These are phyloP conservation scores for Rana temporaria DNA, from an alignment of 2,113 vertebrate genomes.

Conservation along the genomic window DNA sequence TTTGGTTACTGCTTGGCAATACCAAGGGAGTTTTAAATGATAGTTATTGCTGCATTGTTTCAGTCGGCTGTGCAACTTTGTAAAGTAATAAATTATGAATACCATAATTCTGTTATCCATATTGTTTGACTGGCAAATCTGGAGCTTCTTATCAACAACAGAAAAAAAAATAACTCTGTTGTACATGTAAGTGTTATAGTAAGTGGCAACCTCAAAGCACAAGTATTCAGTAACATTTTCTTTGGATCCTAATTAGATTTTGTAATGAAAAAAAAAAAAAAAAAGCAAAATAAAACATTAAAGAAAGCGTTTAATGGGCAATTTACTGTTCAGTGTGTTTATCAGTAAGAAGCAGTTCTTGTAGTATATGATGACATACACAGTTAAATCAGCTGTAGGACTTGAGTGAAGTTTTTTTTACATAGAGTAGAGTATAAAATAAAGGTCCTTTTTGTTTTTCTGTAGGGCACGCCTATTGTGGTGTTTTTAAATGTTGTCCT, in stretches of 20 bases:
- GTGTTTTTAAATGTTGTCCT: background rate
- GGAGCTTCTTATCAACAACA: too few species aligned
- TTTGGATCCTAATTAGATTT: slow-evolving; percentile 65
- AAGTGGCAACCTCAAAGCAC: slow-evolving; percentile 1
- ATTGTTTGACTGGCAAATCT: too few species aligned
- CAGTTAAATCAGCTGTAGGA: slow-evolving; percentile 73
- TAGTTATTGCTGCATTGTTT: too few species aligned
- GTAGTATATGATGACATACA: slow-evolving; percentile 67
- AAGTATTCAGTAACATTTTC: slow-evolving; percentile 13
- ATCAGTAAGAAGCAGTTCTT: slow-evolving; percentile 73
- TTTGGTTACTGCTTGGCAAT: too few species aligned
- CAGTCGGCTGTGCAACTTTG: background rate
- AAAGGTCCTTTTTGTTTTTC: background rate
- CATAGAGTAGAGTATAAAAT: too few species aligned
- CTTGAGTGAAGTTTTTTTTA: slow-evolving; percentile 66
- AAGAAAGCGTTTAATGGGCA: slow-evolving; percentile 69
- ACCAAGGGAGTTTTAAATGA: too few species aligned
- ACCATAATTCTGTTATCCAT: too few species aligned
- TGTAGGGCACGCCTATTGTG: background rate
- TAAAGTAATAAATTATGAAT: background rate
- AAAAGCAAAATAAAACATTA: slow-evolving; percentile 60
- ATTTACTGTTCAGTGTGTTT: slow-evolving; percentile 74
- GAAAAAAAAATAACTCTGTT: too few species aligned
- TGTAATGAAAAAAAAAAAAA: slow-evolving; percentile 68
- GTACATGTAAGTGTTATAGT: background rate